These are phyloP conservation scores for Morinoia aosen DNA, from an alignment of 2,888 invertebrate species.

Conservation along the genomic window DNA sequence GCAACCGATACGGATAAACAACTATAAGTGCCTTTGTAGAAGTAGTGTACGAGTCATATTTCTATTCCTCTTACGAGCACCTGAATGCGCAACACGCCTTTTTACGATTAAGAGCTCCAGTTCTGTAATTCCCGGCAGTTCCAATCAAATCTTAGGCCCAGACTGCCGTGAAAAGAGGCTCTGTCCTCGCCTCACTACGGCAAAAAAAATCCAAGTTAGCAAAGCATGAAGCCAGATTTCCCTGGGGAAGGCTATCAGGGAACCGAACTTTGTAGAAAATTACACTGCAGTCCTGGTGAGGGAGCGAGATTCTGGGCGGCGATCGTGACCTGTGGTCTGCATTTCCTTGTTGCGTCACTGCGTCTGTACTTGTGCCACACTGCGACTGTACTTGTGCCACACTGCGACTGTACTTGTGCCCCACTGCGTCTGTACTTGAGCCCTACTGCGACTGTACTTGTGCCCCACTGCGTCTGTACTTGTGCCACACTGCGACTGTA, in stretches of 20 bases:
- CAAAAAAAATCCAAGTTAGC: constrained; percentile 46
- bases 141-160: neutral
- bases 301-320: neutral
- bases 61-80: neutral
- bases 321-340: constrained; percentile 5
- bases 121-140: neutral
- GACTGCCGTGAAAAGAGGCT: neutral
- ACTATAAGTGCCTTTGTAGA: neutral
- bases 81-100: neutral
- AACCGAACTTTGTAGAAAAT: constrained; percentile 36
- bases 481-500: neutral
- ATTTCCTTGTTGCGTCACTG: constrained; percentile 1
- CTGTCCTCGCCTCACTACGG: neutral
- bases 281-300: constrained; percentile 28
- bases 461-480: too few species aligned
- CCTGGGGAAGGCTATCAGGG: constrained; percentile 34
- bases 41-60: neutral
- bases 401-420: neutral
- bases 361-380: too few species aligned
- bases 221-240: constrained; percentile 51
- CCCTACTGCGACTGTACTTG: neutral
- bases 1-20: neutral
- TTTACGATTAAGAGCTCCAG: neutral
- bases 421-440: neutral
- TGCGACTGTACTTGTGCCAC: neutral